These are phyloP conservation scores for Callopanchax toddi DNA, from an alignment of 2,113 vertebrate genomes.

Conservation along the genomic window DNA sequence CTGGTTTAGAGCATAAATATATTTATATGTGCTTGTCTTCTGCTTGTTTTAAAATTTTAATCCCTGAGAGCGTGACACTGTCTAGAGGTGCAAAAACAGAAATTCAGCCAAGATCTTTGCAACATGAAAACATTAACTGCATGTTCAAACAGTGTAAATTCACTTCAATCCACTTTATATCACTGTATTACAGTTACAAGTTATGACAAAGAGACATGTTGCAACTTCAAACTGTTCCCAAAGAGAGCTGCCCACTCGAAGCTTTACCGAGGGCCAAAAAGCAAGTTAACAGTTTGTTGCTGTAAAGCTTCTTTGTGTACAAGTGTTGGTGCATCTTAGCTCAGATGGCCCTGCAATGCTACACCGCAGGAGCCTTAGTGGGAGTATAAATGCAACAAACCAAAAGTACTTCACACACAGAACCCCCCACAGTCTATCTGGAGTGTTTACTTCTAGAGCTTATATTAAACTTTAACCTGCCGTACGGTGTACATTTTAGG, in stretches of 20 bases:
- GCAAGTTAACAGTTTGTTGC: slow-evolving; percentile 61
- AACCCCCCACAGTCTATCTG: slow-evolving; percentile 52
- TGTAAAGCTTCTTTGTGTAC: slow-evolving; percentile 64
- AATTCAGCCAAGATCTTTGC: slow-evolving; percentile 5
- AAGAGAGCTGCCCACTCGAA: slow-evolving; percentile 65
- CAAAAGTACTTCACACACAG: slow-evolving; percentile 61
- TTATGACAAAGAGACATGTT: slow-evolving; percentile 55
- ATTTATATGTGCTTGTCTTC: slow-evolving; percentile 50
- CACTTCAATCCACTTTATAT: slow-evolving; percentile 16
- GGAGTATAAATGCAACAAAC: slow-evolving; percentile 58
- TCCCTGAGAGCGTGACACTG: slow-evolving; percentile 38
- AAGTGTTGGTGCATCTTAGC: slow-evolving; percentile 46
- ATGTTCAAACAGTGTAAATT: too few species aligned
- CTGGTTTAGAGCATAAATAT: slow-evolving; percentile 48
- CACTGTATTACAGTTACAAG: slow-evolving; percentile 29
- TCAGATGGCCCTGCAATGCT: slow-evolving; percentile 70
- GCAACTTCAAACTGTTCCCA: slow-evolving; percentile 61
- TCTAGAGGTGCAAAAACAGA: slow-evolving; percentile 36
- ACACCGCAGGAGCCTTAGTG: slow-evolving; percentile 59
- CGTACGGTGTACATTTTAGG: too few species aligned
- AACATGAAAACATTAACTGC: too few species aligned
- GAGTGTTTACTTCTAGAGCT: slow-evolving; percentile 24
- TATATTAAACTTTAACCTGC: slow-evolving; percentile 15
- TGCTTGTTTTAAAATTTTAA: slow-evolving; percentile 56
- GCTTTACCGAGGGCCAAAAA: slow-evolving; percentile 47